phyloP scores from a whole-genome alignment of 2,113 vertebrate species.

The Hyperopisus bebe region DNA sequence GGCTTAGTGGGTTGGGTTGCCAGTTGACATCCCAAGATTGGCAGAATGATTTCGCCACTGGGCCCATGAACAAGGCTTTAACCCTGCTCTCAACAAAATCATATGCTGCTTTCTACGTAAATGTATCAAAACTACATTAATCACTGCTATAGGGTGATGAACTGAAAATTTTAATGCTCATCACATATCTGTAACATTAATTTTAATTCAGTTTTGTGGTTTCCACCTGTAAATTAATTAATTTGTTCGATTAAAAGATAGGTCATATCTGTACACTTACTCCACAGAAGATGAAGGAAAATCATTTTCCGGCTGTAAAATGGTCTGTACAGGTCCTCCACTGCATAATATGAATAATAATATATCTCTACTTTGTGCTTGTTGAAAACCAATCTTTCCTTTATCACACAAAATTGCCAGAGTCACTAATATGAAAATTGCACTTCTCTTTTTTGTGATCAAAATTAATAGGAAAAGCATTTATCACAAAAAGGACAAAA shows the following conservation, averaged over 20 bases:
- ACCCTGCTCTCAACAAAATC: neutral
- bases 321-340: neutral
- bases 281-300: neutral
- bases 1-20: neutral
- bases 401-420: neutral
- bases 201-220: neutral
- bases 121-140: neutral
- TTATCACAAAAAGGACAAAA: neutral
- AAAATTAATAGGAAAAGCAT: neutral
- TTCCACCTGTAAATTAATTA: neutral
- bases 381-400: neutral
- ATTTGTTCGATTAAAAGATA: neutral
- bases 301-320: neutral
- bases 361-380: neutral
- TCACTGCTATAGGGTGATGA: neutral
- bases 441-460: neutral
- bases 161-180: neutral
- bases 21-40: neutral
- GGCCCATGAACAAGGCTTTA: neutral
- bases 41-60: neutral
- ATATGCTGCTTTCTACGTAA: neutral
- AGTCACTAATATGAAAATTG: neutral
- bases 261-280: neutral
- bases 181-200: neutral
- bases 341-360: neutral